phyloP scores from a whole-genome alignment of 1,140 invertebrate genomes.

The Branchinecta lindahli region DNA sequence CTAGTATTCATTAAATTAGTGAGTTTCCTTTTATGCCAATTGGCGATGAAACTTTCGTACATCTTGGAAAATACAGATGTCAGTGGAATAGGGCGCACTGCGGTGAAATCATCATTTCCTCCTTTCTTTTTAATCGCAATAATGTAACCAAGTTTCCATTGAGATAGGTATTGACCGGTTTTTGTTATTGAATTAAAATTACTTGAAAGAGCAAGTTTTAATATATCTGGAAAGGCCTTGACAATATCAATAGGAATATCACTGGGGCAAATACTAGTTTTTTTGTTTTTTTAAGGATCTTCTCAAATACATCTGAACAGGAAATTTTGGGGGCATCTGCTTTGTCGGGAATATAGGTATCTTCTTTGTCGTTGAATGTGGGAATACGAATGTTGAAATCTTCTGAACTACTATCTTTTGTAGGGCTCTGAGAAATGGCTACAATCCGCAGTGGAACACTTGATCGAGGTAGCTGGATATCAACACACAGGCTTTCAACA shows the following conservation, averaged over 20 bases:
- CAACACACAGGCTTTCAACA: too few species aligned
- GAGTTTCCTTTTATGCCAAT: not conserved
- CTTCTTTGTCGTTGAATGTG: too few species aligned
- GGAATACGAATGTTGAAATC: too few species aligned
- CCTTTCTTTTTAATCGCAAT: not conserved
- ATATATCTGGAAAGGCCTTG: not conserved
- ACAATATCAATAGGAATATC: not conserved
- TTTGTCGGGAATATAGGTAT: too few species aligned
- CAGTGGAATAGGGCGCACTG: not conserved
- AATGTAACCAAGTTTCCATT: not conserved
- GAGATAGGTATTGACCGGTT: not conserved
- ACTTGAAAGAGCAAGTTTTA: not conserved
- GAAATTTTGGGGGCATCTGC: too few species aligned
- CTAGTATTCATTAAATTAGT: too few species aligned
- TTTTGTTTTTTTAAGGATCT: too few species aligned
- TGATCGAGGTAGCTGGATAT: too few species aligned
- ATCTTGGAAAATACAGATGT: not conserved
- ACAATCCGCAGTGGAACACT: too few species aligned
- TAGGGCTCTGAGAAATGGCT: too few species aligned
- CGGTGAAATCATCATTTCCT: not conserved
- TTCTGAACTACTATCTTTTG: too few species aligned
- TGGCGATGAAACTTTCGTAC: constrained; percentile 5
- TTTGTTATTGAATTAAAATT: not conserved
- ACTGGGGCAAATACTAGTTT: constrained; percentile 8
- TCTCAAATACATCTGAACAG: too few species aligned